These are phyloP conservation scores for Leptodactylus fallax DNA, from an alignment of 2,797 vertebrate species.

Conservation along the genomic window DNA sequence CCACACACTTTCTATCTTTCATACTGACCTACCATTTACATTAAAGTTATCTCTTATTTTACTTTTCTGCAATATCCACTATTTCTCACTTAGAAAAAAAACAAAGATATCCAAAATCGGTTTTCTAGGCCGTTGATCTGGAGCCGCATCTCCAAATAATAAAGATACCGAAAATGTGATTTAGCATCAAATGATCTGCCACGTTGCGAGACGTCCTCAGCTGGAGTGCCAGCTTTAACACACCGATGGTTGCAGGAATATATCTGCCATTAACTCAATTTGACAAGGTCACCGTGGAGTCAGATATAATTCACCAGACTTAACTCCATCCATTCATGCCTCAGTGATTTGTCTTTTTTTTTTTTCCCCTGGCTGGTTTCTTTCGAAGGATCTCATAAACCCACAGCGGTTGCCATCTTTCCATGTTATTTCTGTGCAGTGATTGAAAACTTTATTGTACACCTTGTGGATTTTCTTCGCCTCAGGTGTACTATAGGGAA, in stretches of 20 bases:
- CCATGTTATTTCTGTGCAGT: conserved; percentile 13
- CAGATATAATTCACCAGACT: conserved; percentile 18
- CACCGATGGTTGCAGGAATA: conserved; percentile 12
- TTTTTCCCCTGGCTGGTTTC: not conserved
- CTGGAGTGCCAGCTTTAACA: conserved; percentile 12
- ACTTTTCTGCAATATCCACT: not conserved
- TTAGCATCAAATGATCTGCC: conserved; percentile 27
- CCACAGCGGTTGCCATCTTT: conserved; percentile 32
- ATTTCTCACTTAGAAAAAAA: not conserved
- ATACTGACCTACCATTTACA: no score
- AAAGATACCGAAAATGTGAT: conserved; percentile 39
- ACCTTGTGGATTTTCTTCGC: conserved; percentile 31
- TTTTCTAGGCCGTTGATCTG: not conserved
- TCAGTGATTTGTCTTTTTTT: conserved; percentile 19
- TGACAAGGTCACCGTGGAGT: conserved; percentile 46
- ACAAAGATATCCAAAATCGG: not conserved
- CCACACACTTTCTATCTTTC: no score
- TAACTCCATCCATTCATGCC: conserved; percentile 23
- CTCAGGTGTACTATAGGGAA: conserved; percentile 54
- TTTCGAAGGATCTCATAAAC: conserved; percentile 31
- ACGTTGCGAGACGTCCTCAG: not conserved
- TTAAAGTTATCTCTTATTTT: not conserved
- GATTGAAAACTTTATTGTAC: conserved; percentile 48
- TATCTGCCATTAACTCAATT: conserved; percentile 46
- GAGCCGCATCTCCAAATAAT: not conserved